phyloP scores from a whole-genome alignment of 2,888 invertebrate species.

The Schrankia costaestrigalis region DNA sequence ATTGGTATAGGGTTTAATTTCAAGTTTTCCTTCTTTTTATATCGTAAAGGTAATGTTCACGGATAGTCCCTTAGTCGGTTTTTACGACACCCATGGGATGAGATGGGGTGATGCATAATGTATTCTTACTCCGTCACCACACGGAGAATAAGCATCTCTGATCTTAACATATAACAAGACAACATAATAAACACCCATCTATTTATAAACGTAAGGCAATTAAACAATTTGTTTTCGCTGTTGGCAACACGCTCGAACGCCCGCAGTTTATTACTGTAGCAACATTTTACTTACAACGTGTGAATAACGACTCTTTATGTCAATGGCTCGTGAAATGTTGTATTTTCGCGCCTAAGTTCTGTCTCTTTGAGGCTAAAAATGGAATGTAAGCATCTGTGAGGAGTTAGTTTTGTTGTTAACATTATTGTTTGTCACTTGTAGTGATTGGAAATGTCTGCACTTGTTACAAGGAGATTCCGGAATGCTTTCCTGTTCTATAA shows the following conservation, averaged over 20 bases:
- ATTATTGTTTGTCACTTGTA: slow-evolving; percentile 4
- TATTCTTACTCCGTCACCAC: too few species aligned
- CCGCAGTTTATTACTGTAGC: slow-evolving; percentile 65
- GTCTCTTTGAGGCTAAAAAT: slow-evolving; percentile 47
- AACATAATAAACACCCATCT: too few species aligned
- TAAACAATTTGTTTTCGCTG: slow-evolving; percentile 72
- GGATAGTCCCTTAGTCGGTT: too few species aligned
- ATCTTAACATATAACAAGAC: too few species aligned
- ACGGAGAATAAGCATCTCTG: too few species aligned
- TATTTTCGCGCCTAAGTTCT: slow-evolving; percentile 54
- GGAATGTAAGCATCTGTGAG: slow-evolving; percentile 31
- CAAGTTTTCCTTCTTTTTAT: too few species aligned
- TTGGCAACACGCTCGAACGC: slow-evolving; percentile 62
- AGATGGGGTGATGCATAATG: too few species aligned
- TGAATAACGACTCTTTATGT: slow-evolving; percentile 63
- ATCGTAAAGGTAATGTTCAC: too few species aligned
- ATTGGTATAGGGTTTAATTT: too few species aligned
- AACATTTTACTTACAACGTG: slow-evolving; percentile 74
- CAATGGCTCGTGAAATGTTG: slow-evolving; percentile 66
- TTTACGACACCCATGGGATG: too few species aligned
- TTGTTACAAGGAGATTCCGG: too few species aligned
- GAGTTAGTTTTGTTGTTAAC: slow-evolving; percentile 10
- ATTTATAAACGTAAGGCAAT: slow-evolving; percentile 46
- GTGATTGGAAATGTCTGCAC: slow-evolving; percentile 1
- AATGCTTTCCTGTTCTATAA: too few species aligned